Evolutionary conservation across 1,140 invertebrate species (phyloP).

Genomic region (Drosophila jambulina): DNA sequence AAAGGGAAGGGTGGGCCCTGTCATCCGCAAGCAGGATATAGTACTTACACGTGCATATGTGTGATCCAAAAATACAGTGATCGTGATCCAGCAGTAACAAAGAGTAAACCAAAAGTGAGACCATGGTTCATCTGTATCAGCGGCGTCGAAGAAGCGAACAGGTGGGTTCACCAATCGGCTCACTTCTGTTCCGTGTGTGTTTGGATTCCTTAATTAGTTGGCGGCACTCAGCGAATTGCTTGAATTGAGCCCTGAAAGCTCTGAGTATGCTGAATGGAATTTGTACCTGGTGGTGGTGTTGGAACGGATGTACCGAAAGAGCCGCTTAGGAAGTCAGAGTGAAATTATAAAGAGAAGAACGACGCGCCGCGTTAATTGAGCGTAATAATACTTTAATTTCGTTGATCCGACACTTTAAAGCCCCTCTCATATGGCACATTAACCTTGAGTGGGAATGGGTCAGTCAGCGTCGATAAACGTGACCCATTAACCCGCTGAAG

Average conservation of each 20-base stretch:
- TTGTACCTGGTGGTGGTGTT: constrained; percentile 4
- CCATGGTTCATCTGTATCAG: constrained; percentile 73
- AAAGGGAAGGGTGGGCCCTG: constrained; percentile 19
- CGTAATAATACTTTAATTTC: constrained; percentile 27
- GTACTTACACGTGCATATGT: background rate
- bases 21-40: constrained; percentile 4
- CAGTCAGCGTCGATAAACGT: constrained; percentile 7
- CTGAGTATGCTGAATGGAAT: constrained; percentile 14
- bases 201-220: constrained; percentile 53
- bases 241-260: constrained; percentile 13
- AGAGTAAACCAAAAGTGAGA: constrained; percentile 1
- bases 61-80: background rate
- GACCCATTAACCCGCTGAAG: constrained; percentile 20
- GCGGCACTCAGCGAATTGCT: constrained; percentile 9
- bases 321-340: background rate
- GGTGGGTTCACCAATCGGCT: constrained; percentile 56
- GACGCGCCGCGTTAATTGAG: constrained; percentile 28
- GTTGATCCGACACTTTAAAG: constrained; percentile 32
- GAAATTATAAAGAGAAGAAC: constrained; percentile 1
- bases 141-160: constrained; percentile 69
- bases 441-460: constrained; percentile 29
- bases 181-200: constrained; percentile 22
- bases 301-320: background rate
- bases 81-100: background rate
- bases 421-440: constrained; percentile 28